Conservation (phyloP, 2,888 invertebrate genomes). For the Ochropleura leucogaster region DNA sequence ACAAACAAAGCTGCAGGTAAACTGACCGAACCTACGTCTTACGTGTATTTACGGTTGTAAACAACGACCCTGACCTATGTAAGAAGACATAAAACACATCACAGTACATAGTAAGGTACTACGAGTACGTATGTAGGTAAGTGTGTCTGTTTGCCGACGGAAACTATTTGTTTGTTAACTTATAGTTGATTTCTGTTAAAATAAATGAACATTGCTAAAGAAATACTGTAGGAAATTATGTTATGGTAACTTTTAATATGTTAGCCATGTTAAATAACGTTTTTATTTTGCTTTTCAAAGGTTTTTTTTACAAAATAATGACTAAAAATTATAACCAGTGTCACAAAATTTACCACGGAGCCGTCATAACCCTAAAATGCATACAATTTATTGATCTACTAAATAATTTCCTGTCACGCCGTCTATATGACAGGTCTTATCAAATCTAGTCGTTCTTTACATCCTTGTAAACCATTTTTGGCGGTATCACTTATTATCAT, state of each 20-base stretch:
- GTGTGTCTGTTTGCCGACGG: slow-evolving; percentile 15
- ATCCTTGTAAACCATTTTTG: slow-evolving; percentile 76
- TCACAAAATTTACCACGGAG: too few relatives aligned
- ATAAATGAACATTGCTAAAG: not conserved
- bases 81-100: slow-evolving; percentile 62
- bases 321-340: not conserved
- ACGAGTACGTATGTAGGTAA: not conserved
- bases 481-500: slow-evolving; percentile 89
- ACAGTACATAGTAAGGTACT: slow-evolving; percentile 42
- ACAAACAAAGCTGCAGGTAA: slow-evolving; percentile 45
- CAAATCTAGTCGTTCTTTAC: slow-evolving; percentile 69
- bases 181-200: slow-evolving; percentile 2
- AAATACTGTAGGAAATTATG: not conserved
- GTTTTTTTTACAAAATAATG: not conserved
- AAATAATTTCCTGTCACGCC: not conserved
- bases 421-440: slow-evolving; percentile 9
- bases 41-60: slow-evolving; percentile 53
- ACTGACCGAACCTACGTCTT: slow-evolving; percentile 43
- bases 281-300: not conserved
- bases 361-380: not conserved
- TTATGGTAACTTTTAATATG: not conserved
- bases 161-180: slow-evolving; percentile 4
- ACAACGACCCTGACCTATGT: slow-evolving; percentile 65
- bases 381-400: not conserved
- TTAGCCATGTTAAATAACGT: not conserved